A percentile compares a stretch with the other conserved stretches of the same genome.
Evolutionary conservation across 2,113 vertebrate genomes (phyloP).

Genomic region (Castor canadensis): DNA sequence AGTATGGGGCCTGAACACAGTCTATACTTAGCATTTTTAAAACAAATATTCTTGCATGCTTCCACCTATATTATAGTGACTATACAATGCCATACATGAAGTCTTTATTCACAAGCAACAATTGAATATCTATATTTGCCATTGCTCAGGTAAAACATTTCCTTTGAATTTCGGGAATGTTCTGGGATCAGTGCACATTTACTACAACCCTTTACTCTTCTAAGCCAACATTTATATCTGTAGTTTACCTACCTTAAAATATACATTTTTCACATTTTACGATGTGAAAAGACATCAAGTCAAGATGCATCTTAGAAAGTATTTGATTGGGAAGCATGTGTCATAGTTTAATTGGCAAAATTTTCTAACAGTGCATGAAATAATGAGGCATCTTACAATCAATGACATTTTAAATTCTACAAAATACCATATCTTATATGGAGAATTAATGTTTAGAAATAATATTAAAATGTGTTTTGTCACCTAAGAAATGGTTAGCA

Average conservation of each 20-base stretch:
- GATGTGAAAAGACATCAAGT: neutral
- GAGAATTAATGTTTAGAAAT: constrained; percentile 1
- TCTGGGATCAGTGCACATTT: neutral
- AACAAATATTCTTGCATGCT: neutral
- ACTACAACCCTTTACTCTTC: constrained; percentile 8
- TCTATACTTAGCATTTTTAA: neutral
- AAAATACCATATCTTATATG: neutral
- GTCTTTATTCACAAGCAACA: neutral
- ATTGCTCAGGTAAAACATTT: constrained; percentile 1
- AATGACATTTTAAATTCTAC: constrained; percentile 20
- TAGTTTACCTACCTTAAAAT: neutral
- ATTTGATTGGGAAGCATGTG: neutral
- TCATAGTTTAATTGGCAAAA: neutral
- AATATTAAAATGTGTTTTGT: constrained; percentile 1
- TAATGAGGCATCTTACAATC: neutral
- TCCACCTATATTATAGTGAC: neutral
- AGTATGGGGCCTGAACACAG: neutral
- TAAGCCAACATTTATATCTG: neutral
- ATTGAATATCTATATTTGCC: neutral
- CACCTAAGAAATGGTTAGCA: neutral
- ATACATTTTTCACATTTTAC: neutral
- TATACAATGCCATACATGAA: neutral
- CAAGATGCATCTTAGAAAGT: neutral
- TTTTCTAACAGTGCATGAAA: neutral
- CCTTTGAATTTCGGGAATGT: neutral